Evolutionary conservation across 2,888 invertebrate genomes (phyloP), one percentile per base, ranked within the genome.

Genomic region (Podotricha telesiphe): DNA sequence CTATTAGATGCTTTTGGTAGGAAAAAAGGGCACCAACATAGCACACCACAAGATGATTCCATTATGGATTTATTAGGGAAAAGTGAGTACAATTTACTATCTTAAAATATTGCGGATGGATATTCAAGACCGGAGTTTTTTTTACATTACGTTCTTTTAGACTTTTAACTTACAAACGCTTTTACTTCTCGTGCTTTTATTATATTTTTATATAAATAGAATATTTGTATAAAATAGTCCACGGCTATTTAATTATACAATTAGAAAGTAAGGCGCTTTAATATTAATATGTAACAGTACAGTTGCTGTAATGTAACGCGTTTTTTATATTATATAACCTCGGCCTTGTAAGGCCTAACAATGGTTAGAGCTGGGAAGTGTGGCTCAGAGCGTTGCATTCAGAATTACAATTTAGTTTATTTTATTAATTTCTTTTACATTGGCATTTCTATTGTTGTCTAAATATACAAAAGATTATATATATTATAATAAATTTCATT

Each of bases 11-110:
- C 96, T 0, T 84, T 97, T 55, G 95, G 95, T 0, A 94, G 96
- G 65, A 94, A 96, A 75, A 94, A 94, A 73, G 94, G 94, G 7
- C 88, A 94, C 70, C 91, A 94, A 17, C 71, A 74, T 61, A 79
- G 82, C 0, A 84, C 91, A 0, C 94, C 94, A 67, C 93, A 93
- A 71, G 95, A 96, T 78, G 77, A 95, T 78, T 95, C 96, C 61
- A 95, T 97, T 73, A 96, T 97, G 94, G 96, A 97, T 85, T 95
- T 97, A 93, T 91, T 97, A 80, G 96, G 97, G 73, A 95, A 96
- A 95, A 97, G 97, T 97, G 94, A 93, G 95, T 92, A 48, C 19
- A 17, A 22, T 1, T 11, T 20, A 2, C 1, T 8, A 7, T 8
- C 8, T 8, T 8, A 8, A 8, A 37, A 37, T 37, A 37, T 28